A percentile compares a stretch with the other conserved stretches of the same genome.
These are phyloP conservation scores for Bagarius yarrelli DNA, from an alignment of 2,113 vertebrate species.

Conservation along the genomic window DNA sequence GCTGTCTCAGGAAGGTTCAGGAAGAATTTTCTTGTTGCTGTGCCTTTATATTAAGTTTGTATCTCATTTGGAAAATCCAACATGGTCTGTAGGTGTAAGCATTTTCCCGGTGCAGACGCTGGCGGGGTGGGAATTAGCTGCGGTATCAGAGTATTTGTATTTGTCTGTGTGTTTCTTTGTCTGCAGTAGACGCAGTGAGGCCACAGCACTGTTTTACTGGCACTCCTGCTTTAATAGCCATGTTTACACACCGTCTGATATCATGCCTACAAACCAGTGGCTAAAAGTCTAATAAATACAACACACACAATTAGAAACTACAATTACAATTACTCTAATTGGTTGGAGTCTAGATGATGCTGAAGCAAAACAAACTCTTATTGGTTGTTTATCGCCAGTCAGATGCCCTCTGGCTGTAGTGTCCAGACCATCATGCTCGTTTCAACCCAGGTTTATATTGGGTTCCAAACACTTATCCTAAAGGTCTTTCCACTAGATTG, in stretches of 20 bases:
- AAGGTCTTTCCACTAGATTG: background rate
- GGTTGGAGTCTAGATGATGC: no score
- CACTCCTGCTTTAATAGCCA: background rate
- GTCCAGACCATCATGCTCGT: no score
- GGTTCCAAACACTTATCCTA: background rate
- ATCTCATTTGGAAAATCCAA: background rate
- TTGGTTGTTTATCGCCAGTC: no score
- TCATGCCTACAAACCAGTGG: no score
- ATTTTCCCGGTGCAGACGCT: constrained; percentile 1
- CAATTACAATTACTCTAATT: no score
- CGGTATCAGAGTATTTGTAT: constrained; percentile 1
- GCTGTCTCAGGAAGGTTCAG: background rate
- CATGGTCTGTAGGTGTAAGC: background rate
- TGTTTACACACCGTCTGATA: background rate
- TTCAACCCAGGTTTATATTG: background rate
- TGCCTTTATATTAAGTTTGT: background rate
- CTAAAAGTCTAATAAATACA: no score
- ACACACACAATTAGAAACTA: no score
- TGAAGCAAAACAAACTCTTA: no score
- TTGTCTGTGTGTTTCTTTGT: constrained; percentile 5
- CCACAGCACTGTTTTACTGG: background rate
- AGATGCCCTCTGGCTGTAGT: no score
- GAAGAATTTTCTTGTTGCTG: background rate
- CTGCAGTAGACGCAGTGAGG: background rate
- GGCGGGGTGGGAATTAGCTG: background rate